Evolutionary conservation across 2,113 vertebrate genomes (phyloP).

Genomic region (Jacana jacana): DNA sequence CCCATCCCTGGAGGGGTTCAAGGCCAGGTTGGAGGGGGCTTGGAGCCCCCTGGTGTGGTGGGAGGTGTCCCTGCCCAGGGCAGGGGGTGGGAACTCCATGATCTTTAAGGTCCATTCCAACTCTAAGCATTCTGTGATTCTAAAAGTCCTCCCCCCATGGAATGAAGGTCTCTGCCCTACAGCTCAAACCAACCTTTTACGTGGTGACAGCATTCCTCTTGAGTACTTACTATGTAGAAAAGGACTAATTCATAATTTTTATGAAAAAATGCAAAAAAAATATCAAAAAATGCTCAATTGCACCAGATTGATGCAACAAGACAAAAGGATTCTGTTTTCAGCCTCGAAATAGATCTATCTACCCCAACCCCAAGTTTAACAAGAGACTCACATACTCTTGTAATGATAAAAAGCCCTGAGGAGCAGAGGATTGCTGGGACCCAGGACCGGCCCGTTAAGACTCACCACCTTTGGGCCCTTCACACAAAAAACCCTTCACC

Average conservation of each 20-base stretch:
- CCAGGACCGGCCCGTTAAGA: too few relatives aligned
- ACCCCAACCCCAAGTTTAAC: background rate
- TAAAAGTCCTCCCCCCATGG: background rate
- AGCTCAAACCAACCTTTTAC: background rate
- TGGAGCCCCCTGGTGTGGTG: too few relatives aligned
- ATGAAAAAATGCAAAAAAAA: background rate
- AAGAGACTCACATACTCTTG: background rate
- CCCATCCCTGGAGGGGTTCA: too few relatives aligned
- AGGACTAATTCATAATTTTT: background rate
- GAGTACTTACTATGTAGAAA: background rate
- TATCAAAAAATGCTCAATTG: background rate
- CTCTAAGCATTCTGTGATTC: too few relatives aligned
- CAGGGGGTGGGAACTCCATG: too few relatives aligned
- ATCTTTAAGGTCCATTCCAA: too few relatives aligned
- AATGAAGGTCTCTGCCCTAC: background rate
- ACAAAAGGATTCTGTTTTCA: background rate
- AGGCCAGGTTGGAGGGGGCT: too few relatives aligned
- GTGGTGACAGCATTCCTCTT: background rate
- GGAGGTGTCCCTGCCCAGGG: too few relatives aligned
- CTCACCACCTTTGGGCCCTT: background rate
- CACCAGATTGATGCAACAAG: background rate
- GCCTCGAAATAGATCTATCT: background rate
- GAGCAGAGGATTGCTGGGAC: background rate
- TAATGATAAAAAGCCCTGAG: too few relatives aligned
- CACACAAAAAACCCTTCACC: background rate